These are phyloP conservation scores for Andrena cerasifolii DNA, from an alignment of 1,140 invertebrate genomes.

Conservation along the genomic window DNA sequence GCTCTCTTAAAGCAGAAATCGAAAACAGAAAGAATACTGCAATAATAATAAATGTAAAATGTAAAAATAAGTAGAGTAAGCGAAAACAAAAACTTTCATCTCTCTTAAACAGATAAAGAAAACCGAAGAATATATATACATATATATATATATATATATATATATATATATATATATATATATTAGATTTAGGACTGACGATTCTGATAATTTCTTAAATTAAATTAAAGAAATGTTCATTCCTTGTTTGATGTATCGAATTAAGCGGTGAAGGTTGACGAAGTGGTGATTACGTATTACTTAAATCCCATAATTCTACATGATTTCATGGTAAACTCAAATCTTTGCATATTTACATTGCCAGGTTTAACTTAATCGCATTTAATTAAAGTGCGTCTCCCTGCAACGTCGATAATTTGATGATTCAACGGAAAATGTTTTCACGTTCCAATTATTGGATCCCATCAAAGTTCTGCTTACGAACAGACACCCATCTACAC, in stretches of 20 bases:
- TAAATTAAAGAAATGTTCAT: background rate
- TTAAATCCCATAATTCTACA: background rate
- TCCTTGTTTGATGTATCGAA: background rate
- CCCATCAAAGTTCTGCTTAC: constrained; percentile 30
- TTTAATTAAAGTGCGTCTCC: constrained; percentile 44
- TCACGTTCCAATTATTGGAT: constrained; percentile 57
- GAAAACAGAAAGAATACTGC: no score
- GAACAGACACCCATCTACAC: background rate
- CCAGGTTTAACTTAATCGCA: constrained; percentile 42
- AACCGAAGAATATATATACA: no score
- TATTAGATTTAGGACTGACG: no score
- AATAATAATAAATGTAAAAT: no score
- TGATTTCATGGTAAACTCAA: background rate
- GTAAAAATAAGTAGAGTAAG: no score
- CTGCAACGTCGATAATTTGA: constrained; percentile 36
- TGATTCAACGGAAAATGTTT: constrained; percentile 56
- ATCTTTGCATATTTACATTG: constrained; percentile 8
- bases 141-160: no score
- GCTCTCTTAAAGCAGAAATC: no score
- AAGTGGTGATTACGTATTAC: background rate
- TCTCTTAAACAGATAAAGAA: no score
- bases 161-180: no score
- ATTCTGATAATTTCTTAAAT: background rate
- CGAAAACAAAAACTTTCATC: no score
- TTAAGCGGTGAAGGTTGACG: background rate